Base-by-base conservation (phyloP, 2,797 vertebrate species). In the Amniataba percoides region DNA sequence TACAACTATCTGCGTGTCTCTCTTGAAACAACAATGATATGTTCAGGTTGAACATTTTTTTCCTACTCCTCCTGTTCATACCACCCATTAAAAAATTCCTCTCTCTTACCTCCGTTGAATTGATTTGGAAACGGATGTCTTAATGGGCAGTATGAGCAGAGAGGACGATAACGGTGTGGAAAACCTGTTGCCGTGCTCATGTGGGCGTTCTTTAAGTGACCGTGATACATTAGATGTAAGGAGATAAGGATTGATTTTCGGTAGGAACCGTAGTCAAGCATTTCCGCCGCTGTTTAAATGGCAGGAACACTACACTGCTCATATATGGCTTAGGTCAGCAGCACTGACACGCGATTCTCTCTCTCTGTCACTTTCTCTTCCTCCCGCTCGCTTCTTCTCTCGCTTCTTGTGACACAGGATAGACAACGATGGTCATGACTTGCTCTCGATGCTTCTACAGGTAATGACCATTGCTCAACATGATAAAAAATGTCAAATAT, bases 361-460 rank as follows among this genome's bases (percentile, higher is more conserved):
- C 13, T 65, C 31, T 46, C 15, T 25, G 4, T 31, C 74, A 21
- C 63, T 53, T 56, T 70, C 40, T 19, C 14, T 14, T 66, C n/a
- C 7, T 42, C 46, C 53, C 5, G 23, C 40, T 45, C 0, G 0
- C 25, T 23, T 25, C 36, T 15, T 45, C 3, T 74, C 27, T 83
- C 34, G 16, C n/a, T 71, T 61, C 82, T 40, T 80, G 19, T 78
- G 67, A 71, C 69, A 92, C 93, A 96, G 96, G 90, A 95, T 96
- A 93, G 95, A 96, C 92, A 95, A 65, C 7, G 95, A 96, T n/a
- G 96, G 96, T 19, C 93, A 94, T 59, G 91, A 95, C 70, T 82
- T 96, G 85, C 90, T 96, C 3, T 90, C 92, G 21, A 61, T 93
- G 82, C 93, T 96, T 27, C 90, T 96, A 71, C 93, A 95, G 95